A percentile compares a stretch with the other conserved stretches of the same genome.
phyloP scores from a whole-genome alignment of 2,888 invertebrate species.

The Peribatodes rhomboidaria region DNA sequence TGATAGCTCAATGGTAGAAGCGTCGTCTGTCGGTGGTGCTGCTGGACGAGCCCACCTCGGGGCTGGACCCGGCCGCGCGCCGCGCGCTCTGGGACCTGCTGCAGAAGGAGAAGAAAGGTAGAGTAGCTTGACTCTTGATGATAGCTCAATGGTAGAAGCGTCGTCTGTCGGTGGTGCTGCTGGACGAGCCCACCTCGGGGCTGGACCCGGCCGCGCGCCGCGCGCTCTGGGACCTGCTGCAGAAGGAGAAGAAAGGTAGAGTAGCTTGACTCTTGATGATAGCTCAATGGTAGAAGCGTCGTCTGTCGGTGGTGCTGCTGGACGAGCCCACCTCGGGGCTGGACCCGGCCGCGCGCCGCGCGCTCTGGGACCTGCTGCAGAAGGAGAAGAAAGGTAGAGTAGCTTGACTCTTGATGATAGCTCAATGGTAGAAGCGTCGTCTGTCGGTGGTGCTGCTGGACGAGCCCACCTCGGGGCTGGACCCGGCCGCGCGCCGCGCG shows the following conservation, averaged over 20 bases:
- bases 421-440: conserved; percentile 96
- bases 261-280: not conserved
- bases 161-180: conserved; percentile 93
- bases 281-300: too few relatives aligned
- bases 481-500: conserved; percentile 94
- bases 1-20: too few relatives aligned
- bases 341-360: conserved; percentile 95
- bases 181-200: conserved; percentile 96
- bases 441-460: conserved; percentile 94
- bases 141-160: too few relatives aligned
- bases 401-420: not conserved
- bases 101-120: conserved; percentile 89
- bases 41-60: conserved; percentile 95
- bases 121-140: not conserved
- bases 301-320: conserved; percentile 93
- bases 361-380: conserved; percentile 70
- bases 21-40: conserved; percentile 94
- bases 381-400: conserved; percentile 87
- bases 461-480: conserved; percentile 96
- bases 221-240: conserved; percentile 69
- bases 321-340: conserved; percentile 97
- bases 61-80: conserved; percentile 95
- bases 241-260: conserved; percentile 88
- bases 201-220: conserved; percentile 96
- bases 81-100: conserved; percentile 96